Evolutionary conservation across 2,888 invertebrate species (phyloP), one percentile per base, ranked within the genome.

Genomic region (Drosophila affinis): DNA sequence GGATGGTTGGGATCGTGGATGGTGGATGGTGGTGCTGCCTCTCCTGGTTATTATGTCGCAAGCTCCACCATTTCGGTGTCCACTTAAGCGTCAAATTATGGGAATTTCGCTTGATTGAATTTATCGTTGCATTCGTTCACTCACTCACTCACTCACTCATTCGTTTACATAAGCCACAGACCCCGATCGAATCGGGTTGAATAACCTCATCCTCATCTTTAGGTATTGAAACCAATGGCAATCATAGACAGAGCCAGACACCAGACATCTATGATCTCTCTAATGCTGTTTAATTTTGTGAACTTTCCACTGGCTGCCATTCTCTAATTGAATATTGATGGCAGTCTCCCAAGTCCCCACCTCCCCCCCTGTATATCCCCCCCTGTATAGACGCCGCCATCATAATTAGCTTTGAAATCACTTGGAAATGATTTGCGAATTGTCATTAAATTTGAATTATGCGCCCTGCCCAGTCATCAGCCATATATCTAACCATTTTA

Each of bases 31-130:
- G 39, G 39, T 39, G 39, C 39, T 59, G n/a, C 39, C 39, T 39
- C 39, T 77, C 72, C 67, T 61, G 81, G 64, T 88, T 83, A 88
- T 85, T 85, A 83, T 86, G 85, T 86, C 87, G 85, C 85, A 86
- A 86, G 88, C 79, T 56, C 53, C 72, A 62, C 73, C 75, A 76
- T 74, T 84, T 84, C 61, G 77, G 75, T 88, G 88, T 86, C 88
- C 85, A 88, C 73, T 86, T 86, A 86, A 88, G 88, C 85, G 85
- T 87, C 85, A 88, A 87, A 87, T 88, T 87, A 87, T 87, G 89
- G 89, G 87, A 87, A 87, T 88, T 87, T 87, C 87, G 89, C 87
- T 87, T 87, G 89, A 88, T 87, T 87, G 89, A 82, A 86, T 88
- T 78, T 87, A 73, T 63, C 62, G 68, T 64, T 71, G 65, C 76